Base-by-base conservation (phyloP, 2,797 vertebrate species). In the Scolopax bukidnonensis region DNA sequence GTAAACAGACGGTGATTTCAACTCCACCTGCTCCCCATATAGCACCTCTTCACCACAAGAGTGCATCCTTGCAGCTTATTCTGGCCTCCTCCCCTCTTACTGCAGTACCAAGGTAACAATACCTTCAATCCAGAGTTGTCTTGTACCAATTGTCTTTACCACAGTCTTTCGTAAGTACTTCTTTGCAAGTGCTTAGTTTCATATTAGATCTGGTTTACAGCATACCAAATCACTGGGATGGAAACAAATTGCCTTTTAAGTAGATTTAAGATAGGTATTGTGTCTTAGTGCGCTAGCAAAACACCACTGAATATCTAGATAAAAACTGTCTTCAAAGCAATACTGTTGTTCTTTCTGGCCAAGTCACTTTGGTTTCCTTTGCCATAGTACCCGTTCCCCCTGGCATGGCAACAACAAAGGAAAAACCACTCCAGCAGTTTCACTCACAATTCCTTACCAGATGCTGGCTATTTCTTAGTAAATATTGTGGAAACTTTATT, bases 21-120 rank as follows among this genome's bases (percentile, higher is more conserved):
- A 21, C 41, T 69, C 45, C 50, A 30, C 2, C 20, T 60, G 0
- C 32, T 64, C 30, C 65, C 43, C 70, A 38, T 32, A 27, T 4
- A 65, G 25, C 74, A 64, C 4, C 41, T 71, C 41, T 82, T 57
- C 11, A 47, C 96, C 96, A 92, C 94, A 85, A 93, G 96, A 93
- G 91, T 8, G 95, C 93, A 94, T 57, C 88, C 90, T 89, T 94
- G 94, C 67, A 79, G 83, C 69, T 82, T 67, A 70, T 40, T 67
- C 68, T 21, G 43, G 67, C 28, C 24, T 3, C 61, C 30, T 20
- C 8, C 24, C 6, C 30, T 73, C 63, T 33, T 20, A 18, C 24
- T 48, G 51, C 67, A 57, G 43, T 16, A 28, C 3, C 48, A 14
- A 33, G 32, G 36, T 27, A 41, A 27, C 19, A 47, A 12, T 7